Evolutionary conservation across 2,113 vertebrate genomes (phyloP), one percentile per base, ranked within the genome.

Genomic region (Pseudorectes ferrugineus): DNA sequence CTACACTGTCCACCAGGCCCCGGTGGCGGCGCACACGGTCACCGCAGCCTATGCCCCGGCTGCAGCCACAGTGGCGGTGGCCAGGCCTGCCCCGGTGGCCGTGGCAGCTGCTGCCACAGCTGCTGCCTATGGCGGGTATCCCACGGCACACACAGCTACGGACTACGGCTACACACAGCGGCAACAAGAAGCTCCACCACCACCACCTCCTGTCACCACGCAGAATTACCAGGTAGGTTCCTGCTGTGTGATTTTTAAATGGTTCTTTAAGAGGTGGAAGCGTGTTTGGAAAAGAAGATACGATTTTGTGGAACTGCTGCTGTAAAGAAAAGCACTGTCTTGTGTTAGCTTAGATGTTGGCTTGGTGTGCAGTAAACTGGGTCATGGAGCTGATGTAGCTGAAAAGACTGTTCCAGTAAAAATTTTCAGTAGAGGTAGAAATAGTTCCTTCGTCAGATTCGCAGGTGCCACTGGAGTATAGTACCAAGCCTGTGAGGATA

Each of bases 1-100:
- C 97, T 99, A 99, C 97, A 99, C 99, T 6, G 99, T 99, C 26
- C 99, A 99, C 92, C 99, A 99, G 94, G 99, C 99, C 5, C 99
- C 99, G 2, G 99, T 99, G 62, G 99, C 99, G 9, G 99, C 99
- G 0, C 99, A 99, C 98, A 99, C 98, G 0, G 99, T 99, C 93
- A 99, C 99, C 19, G 99, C 99, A 33, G 99, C 99, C 75, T 99
- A 99, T 7, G 99, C 99, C 57, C 99, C 99, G 15, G 98, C 99
- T 29, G 98, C 98, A 63, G 99, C 98, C 86, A 99, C 99, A 0
- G 99, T 99, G 51, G 99, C 99, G 0, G 98, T 99, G 79, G 99
- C 99, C 83, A 97, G 99, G 70, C 99, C 99, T 16, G 99, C 99
- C 17, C 99, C 99, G 0, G 99, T 99, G 12, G 98, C 99, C 4